Base-by-base conservation (phyloP, 2,113 vertebrate species). In the Bothrops jararaca region DNA sequence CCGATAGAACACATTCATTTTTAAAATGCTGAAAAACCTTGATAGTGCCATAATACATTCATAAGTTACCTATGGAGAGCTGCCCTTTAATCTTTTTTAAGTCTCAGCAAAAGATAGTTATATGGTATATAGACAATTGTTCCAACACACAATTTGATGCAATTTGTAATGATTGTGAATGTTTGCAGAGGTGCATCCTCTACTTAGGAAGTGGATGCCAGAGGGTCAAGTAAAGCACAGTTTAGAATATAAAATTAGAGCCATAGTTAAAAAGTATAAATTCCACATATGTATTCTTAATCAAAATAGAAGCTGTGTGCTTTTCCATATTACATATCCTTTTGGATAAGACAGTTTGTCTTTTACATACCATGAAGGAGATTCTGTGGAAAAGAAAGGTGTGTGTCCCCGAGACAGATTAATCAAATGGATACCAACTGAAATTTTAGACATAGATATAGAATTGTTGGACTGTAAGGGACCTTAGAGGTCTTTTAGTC, bases 1-100 rank as follows among this genome's bases (percentile, higher is more conserved):
- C 86, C 93, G 74, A 11, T 52, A 92, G 95, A 96, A 96, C 5
- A 15, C 89, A 91, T 9, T 48, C 89, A 56, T 34, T 60, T 95
- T 94, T 92, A 86, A 85, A 86, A 91, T 9, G 91, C 60, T 64
- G 89, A 93, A 96, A 94, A 96, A 94, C 92, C 93, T 42, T 87
- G 60, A 86, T 91, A 87, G 45, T 80, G 7, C 6, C 2, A 2
- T 50, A 54, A 87, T 42, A 42, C 26, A 92, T 0, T 58, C 69
- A 52, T 13, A 3, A 0, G 45, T 80, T 12, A 22, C 74, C n/a
- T 91, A n/a, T 18, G 26, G 23, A 85, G 52, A 89, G 20, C 34
- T 88, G 57, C 39, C 54, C 42, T 80, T 91, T 92, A 1, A 0
- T 88, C 69, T 91, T 29, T 53, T 92, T 94, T 90, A 48, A 87